Evolutionary conservation across 1,140 invertebrate species (phyloP).

Genomic region (Conus betulinus): DNA sequence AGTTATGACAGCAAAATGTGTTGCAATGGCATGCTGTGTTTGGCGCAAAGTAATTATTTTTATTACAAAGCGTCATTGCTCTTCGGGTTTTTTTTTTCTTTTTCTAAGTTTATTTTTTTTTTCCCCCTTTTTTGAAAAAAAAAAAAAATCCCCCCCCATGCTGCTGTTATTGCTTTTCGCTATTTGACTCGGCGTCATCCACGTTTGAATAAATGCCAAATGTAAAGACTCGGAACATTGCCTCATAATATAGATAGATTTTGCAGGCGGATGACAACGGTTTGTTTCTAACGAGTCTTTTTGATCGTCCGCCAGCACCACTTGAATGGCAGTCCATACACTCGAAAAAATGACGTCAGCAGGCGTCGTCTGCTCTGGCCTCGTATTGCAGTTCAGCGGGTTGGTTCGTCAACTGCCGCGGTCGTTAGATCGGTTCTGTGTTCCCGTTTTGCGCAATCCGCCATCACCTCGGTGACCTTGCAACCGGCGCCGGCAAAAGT

Average conservation of each 20-base stretch:
- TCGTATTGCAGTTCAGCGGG: not conserved
- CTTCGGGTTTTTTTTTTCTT: too few relatives aligned
- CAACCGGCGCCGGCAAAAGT: not conserved
- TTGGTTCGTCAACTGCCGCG: not conserved
- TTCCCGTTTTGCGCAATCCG: not conserved
- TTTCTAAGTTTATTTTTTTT: too few relatives aligned
- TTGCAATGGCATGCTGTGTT: too few relatives aligned
- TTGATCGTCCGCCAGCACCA: not conserved
- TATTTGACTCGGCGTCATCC: too few relatives aligned
- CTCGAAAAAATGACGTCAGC: not conserved
- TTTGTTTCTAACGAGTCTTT: not conserved
- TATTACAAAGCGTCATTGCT: too few relatives aligned
- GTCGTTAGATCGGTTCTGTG: not conserved
- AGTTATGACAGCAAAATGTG: too few relatives aligned
- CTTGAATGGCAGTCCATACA: not conserved
- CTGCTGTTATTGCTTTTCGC: too few relatives aligned
- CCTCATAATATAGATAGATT: not conserved
- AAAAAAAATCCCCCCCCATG: too few relatives aligned
- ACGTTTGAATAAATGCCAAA: not conserved
- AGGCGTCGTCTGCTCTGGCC: not conserved
- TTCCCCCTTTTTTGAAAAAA: too few relatives aligned
- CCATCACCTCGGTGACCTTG: not conserved
- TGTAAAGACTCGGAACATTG: not conserved
- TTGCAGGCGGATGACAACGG: not conserved
- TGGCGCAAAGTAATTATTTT: too few relatives aligned